A percentile compares a stretch with the other conserved stretches of the same genome.
Conservation (phyloP, 2,797 vertebrate species). For the Bovichtus variegatus region DNA sequence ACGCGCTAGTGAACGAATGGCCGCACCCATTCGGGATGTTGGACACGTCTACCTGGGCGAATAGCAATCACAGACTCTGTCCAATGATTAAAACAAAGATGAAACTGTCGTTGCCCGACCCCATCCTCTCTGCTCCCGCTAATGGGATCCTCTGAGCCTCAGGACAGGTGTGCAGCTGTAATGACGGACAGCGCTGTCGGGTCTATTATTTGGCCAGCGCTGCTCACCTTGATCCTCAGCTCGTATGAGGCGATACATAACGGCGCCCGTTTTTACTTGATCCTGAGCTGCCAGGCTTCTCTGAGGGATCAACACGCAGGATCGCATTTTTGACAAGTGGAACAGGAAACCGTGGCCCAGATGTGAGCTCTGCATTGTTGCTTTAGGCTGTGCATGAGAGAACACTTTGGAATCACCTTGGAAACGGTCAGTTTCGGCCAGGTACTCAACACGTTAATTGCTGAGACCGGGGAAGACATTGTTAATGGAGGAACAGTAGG, state of each 20-base stretch:
- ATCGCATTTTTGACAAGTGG: not conserved
- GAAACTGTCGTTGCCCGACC: conserved; percentile 53
- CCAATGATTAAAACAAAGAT: conserved; percentile 71
- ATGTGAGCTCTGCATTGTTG: not conserved
- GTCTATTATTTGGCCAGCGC: conserved; percentile 40
- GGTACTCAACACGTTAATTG: too few relatives aligned
- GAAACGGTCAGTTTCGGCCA: too few relatives aligned
- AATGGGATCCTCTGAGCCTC: conserved; percentile 47
- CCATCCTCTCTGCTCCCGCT: conserved; percentile 34
- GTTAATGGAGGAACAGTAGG: too few relatives aligned
- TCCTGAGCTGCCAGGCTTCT: not conserved
- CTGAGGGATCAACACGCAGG: not conserved
- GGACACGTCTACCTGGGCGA: conserved; percentile 47
- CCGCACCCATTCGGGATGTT: conserved; percentile 33
- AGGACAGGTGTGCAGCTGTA: conserved; percentile 53
- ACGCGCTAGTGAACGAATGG: not conserved
- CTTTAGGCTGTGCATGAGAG: too few relatives aligned
- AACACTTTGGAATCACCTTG: too few relatives aligned
- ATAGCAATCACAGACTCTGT: conserved; percentile 59
- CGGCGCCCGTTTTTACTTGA: not conserved
- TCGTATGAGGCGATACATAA: not conserved
- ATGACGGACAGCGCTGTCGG: conserved; percentile 35
- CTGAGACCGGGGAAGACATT: too few relatives aligned
- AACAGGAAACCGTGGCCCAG: not conserved
- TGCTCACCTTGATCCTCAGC: conserved; percentile 15